Evolutionary conservation across 1,140 invertebrate genomes (phyloP).

Genomic region (Zelostemma sp.): DNA sequence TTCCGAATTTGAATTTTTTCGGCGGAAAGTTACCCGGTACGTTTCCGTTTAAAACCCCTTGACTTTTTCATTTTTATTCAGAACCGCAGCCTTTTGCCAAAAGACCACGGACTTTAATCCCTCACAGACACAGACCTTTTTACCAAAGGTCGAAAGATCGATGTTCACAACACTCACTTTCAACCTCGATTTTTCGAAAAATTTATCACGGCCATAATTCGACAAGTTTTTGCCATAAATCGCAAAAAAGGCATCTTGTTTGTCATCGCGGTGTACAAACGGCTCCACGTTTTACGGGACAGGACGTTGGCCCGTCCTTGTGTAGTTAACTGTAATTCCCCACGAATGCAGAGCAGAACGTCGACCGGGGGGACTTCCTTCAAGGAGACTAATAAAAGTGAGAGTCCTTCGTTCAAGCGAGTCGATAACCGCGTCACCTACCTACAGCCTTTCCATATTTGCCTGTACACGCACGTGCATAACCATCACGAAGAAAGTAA

Average conservation of each 20-base stretch:
- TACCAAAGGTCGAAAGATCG: background rate
- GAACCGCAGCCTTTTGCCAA: slow-evolving; percentile 1
- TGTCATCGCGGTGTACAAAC: too few species aligned
- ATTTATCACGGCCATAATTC: background rate
- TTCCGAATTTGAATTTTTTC: slow-evolving; percentile 36
- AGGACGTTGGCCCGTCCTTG: slow-evolving; percentile 64
- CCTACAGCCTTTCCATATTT: slow-evolving; percentile 42
- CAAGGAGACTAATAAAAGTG: slow-evolving; percentile 65
- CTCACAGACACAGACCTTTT: background rate
- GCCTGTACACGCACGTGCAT: slow-evolving; percentile 33
- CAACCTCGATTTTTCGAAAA: background rate
- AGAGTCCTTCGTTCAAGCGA: slow-evolving; percentile 60
- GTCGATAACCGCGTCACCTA: slow-evolving; percentile 52
- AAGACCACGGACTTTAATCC: slow-evolving; percentile 16
- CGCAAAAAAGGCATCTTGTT: too few species aligned
- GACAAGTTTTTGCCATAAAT: background rate
- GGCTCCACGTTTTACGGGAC: slow-evolving; percentile 42
- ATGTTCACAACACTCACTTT: background rate
- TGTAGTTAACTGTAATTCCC: slow-evolving; percentile 63
- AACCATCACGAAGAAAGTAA: slow-evolving; percentile 35
- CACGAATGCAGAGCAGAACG: slow-evolving; percentile 62
- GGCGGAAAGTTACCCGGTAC: slow-evolving; percentile 43
- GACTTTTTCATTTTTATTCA: slow-evolving; percentile 33
- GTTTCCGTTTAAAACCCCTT: slow-evolving; percentile 35
- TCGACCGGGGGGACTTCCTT: slow-evolving; percentile 61